A percentile compares a stretch with the other conserved stretches of the same genome.
Evolutionary conservation across 2,113 vertebrate genomes (phyloP).

Genomic region (Pyrgilauda ruficollis): DNA sequence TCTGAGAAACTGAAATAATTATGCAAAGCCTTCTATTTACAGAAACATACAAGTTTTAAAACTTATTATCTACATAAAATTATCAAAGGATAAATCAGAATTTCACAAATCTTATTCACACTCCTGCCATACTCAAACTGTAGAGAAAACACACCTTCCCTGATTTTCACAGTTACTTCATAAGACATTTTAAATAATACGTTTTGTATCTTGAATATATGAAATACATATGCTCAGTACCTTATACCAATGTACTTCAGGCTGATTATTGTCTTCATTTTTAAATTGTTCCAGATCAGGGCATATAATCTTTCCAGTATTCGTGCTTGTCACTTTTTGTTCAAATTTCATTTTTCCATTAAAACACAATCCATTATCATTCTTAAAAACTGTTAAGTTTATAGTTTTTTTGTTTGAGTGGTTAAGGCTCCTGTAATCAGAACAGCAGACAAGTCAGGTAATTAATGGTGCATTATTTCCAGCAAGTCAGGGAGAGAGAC

Average conservation of each 20-base stretch:
- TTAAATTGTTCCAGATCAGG: slow-evolving; percentile 73
- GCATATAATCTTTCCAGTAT: slow-evolving; percentile 73
- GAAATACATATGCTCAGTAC: slow-evolving; percentile 61
- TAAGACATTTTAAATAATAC: not conserved
- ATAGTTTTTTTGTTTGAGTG: slow-evolving; percentile 25
- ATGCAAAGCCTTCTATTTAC: not conserved
- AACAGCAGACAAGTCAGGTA: not conserved
- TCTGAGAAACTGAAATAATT: not conserved
- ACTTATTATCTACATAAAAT: not conserved
- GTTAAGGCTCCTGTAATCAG: slow-evolving; percentile 70
- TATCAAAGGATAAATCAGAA: not conserved
- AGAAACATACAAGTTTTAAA: not conserved
- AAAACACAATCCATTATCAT: slow-evolving; percentile 68
- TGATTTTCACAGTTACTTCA: not conserved
- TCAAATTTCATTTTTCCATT: slow-evolving; percentile 34
- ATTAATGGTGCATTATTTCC: not conserved
- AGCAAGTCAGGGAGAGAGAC: not conserved
- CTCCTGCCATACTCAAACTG: not conserved
- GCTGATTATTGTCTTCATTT: slow-evolving; percentile 56
- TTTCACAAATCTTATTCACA: not conserved
- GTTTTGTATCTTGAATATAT: not conserved
- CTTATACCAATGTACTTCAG: slow-evolving; percentile 82
- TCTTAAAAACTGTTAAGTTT: slow-evolving; percentile 61
- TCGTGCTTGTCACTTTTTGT: not conserved
- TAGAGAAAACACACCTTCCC: not conserved